phyloP scores from a whole-genome alignment of 2,113 vertebrate genomes.

The Passer domesticus region DNA sequence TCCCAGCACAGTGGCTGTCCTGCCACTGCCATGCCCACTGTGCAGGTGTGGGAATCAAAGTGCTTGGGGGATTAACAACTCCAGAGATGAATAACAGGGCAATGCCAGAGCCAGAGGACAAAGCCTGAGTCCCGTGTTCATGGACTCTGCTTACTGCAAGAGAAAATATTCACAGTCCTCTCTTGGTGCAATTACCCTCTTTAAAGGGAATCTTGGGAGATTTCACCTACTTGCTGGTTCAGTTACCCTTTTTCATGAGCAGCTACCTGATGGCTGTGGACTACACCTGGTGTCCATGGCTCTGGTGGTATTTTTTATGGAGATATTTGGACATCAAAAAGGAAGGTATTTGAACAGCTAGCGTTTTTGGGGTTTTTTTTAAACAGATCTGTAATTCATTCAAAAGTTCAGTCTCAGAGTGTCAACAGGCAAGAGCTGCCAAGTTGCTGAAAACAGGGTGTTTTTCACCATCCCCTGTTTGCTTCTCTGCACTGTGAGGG shows the following conservation, averaged over 20 bases:
- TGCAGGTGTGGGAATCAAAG: neutral
- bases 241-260: neutral
- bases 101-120: neutral
- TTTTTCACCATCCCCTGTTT: neutral
- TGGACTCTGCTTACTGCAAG: neutral
- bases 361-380: neutral
- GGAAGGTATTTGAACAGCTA: neutral
- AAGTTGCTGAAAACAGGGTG: neutral
- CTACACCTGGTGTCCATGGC: neutral
- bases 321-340: neutral
- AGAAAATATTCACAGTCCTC: neutral
- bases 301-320: neutral
- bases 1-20: neutral
- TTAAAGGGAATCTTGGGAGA: neutral
- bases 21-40: neutral
- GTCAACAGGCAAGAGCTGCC: neutral
- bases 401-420: neutral
- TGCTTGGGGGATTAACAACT: accelerated
- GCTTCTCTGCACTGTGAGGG: neutral
- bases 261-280: neutral
- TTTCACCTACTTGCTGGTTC: neutral
- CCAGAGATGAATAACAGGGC: neutral
- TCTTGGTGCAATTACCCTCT: neutral
- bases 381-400: neutral
- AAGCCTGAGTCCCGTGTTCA: accelerated